Conservation (phyloP, 2,797 vertebrate species). For the Meda fulgida region DNA sequence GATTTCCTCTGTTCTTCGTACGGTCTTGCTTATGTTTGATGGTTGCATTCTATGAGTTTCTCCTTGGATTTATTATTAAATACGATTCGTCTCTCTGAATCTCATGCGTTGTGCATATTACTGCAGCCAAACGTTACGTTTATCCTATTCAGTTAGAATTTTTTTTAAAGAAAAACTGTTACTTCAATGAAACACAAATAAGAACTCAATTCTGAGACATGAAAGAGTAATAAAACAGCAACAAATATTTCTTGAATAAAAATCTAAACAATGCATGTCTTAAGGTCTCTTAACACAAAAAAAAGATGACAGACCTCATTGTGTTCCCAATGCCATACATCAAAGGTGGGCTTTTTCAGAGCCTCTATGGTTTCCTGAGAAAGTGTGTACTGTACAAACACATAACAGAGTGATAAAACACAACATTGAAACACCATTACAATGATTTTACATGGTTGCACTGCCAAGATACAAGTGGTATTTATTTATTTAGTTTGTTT, state of each 20-base stretch:
- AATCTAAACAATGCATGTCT: background rate
- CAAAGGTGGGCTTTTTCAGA: constrained; percentile 94
- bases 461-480: background rate
- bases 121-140: background rate
- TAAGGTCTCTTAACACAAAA: background rate
- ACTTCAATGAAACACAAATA: background rate
- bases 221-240: background rate
- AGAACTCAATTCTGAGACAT: background rate
- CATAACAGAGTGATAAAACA: constrained; percentile 12
- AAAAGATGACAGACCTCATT: constrained; percentile 86
- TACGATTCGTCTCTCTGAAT: background rate
- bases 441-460: background rate
- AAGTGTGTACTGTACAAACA: constrained; percentile 86
- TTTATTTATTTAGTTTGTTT: background rate
- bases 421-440: background rate
- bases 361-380: constrained; percentile 95
- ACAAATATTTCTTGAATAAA: background rate
- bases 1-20: too few relatives aligned
- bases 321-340: constrained; percentile 98
- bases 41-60: background rate
- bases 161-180: background rate
- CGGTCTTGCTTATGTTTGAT: background rate
- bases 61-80: background rate
- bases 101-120: background rate
- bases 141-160: too few relatives aligned